Percentiles rank a stretch among this genome's conserved stretches.
These are phyloP conservation scores for Acrossocheilus fasciatus DNA, from an alignment of 2,797 vertebrate genomes.

Conservation along the genomic window DNA sequence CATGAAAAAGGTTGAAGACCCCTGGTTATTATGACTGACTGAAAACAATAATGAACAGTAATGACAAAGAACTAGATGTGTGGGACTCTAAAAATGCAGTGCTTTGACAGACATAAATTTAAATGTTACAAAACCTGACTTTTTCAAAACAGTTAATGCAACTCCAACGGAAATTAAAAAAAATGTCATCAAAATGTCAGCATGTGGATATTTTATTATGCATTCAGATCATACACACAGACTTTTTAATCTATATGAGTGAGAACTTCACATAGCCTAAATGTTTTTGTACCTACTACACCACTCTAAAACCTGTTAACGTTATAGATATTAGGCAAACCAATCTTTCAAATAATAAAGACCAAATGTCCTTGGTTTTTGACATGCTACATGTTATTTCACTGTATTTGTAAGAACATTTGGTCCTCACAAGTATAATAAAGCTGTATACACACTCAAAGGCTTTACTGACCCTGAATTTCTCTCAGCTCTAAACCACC, in stretches of 20 bases:
- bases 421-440: not conserved
- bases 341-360: not conserved
- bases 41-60: constrained; percentile 25
- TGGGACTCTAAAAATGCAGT: not conserved
- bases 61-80: constrained; percentile 11
- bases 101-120: not conserved
- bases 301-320: not conserved
- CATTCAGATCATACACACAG: not conserved
- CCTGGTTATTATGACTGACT: not conserved
- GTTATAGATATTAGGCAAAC: not conserved
- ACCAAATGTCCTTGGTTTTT: not conserved
- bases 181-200: constrained; percentile 6
- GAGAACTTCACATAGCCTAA: not conserved
- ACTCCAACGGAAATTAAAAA: not conserved
- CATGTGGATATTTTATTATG: not conserved
- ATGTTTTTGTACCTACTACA: constrained; percentile 2
- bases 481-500: constrained; percentile 5
- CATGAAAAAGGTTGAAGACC: not conserved
- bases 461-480: constrained; percentile 32
- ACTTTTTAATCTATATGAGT: not conserved
- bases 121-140: not conserved
- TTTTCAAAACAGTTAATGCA: not conserved
- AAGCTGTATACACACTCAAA: constrained; percentile 3
- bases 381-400: not conserved
- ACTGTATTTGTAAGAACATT: constrained; percentile 5